These are phyloP conservation scores for Apotomis betuletana DNA, from an alignment of 2,888 invertebrate genomes.

Conservation along the genomic window DNA sequence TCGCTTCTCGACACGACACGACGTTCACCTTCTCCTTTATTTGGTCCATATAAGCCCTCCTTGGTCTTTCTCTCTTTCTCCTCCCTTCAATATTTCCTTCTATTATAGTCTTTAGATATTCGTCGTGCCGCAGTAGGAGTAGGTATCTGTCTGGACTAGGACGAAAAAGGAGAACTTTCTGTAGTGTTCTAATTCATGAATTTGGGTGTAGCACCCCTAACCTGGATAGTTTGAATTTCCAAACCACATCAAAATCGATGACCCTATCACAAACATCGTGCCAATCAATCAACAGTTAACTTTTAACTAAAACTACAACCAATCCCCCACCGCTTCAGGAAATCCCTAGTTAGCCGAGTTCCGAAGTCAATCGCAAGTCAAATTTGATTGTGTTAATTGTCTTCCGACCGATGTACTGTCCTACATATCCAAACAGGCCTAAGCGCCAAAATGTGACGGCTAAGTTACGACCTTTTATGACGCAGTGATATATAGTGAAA, in stretches of 20 bases:
- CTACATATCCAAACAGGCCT: background rate
- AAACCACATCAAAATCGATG: background rate
- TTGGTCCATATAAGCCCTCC: too few relatives aligned
- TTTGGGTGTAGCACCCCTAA: too few relatives aligned
- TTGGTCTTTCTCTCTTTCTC: too few relatives aligned
- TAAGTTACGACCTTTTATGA: background rate
- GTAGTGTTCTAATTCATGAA: too few relatives aligned
- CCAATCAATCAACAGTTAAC: conserved; percentile 3
- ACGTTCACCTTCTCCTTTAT: too few relatives aligned
- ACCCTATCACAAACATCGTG: background rate
- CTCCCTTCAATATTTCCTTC: too few relatives aligned
- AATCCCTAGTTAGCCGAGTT: conserved; percentile 20
- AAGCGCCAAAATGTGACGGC: background rate
- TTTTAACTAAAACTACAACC: conserved; percentile 3
- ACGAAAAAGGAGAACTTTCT: too few relatives aligned
- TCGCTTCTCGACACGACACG: too few relatives aligned
- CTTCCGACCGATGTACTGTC: background rate
- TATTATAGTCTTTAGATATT: too few relatives aligned
- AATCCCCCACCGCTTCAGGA: conserved; percentile 11
- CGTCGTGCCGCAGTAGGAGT: too few relatives aligned
- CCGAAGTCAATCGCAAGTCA: conserved; percentile 31
- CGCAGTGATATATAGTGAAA: background rate
- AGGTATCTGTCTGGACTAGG: too few relatives aligned
- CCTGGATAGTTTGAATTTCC: background rate
- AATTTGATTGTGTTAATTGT: conserved; percentile 33